A percentile compares a stretch with the other conserved stretches of the same genome.
Conservation (phyloP, 2,888 invertebrate species). For the Clunio marinus region DNA sequence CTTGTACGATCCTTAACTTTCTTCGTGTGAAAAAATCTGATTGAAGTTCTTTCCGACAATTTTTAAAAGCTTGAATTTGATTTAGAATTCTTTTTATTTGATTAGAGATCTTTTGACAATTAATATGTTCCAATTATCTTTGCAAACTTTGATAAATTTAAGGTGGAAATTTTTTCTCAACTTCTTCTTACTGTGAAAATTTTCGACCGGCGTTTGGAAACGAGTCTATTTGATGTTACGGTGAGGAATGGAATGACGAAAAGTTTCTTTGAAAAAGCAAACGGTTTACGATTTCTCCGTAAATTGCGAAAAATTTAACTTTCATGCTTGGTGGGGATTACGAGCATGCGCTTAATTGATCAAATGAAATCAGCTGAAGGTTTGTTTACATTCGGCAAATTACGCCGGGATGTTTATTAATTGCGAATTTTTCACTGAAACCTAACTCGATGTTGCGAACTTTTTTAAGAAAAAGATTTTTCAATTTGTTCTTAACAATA, state of each 20-base stretch:
- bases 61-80: not conserved
- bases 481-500: not conserved
- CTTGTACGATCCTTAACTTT: not conserved
- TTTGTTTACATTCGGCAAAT: constrained; percentile 15
- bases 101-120: not conserved
- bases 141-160: constrained; percentile 20
- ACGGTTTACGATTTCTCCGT: constrained; percentile 11
- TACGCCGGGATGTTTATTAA: constrained; percentile 23
- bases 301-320: constrained; percentile 19
- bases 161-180: constrained; percentile 6
- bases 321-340: constrained; percentile 19
- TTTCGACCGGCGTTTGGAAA: constrained; percentile 37
- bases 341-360: constrained; percentile 11
- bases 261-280: constrained; percentile 27
- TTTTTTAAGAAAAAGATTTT: constrained; percentile 15
- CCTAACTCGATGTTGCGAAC: not conserved
- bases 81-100: not conserved
- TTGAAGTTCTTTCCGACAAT: not conserved
- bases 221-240: constrained; percentile 33
- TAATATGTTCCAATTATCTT: constrained; percentile 2
- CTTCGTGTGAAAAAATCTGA: not conserved
- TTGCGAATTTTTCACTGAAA: not conserved
- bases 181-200: constrained; percentile 38
- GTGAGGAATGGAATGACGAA: constrained; percentile 38
- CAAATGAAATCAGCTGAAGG: constrained; percentile 6